phyloP scores from a whole-genome alignment of 2,797 vertebrate species.

The Gadopsis marmoratus region DNA sequence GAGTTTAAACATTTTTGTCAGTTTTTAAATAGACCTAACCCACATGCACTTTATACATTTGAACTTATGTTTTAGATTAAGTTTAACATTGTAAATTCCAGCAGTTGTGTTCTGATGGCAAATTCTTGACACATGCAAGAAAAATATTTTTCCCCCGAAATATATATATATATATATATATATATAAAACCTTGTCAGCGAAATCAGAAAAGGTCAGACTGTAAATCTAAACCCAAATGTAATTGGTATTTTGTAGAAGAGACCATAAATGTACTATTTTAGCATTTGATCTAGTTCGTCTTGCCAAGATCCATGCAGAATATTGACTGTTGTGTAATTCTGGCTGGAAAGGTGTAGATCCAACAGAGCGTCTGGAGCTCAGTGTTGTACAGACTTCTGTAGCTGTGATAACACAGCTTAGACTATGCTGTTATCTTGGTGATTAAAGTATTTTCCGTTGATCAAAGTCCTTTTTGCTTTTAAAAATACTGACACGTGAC shows the following conservation, averaged over 20 bases:
- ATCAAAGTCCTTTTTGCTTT: constrained; percentile 25
- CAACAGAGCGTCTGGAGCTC: constrained; percentile 7
- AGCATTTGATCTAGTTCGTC: neutral
- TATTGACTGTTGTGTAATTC: constrained; percentile 28
- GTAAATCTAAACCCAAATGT: neutral
- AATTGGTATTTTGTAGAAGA: neutral
- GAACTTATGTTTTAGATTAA: neutral
- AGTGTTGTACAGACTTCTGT: constrained; percentile 13
- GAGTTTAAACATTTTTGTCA: neutral
- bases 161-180: too few relatives aligned
- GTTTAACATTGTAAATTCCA: neutral
- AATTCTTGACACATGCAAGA: too few relatives aligned
- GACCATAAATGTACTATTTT: neutral
- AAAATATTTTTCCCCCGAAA: too few relatives aligned
- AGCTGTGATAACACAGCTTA: constrained; percentile 6
- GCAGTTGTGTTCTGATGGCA: neutral
- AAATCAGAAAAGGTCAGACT: neutral
- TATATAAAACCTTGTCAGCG: too few relatives aligned
- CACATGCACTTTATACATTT: neutral
- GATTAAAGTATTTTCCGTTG: constrained; percentile 46
- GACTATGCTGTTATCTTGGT: constrained; percentile 45
- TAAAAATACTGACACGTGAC: constrained; percentile 31
- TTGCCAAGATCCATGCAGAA: constrained; percentile 33
- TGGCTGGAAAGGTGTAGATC: constrained; percentile 5
- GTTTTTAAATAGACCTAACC: too few relatives aligned